Base-by-base conservation (phyloP, 2,797 vertebrate genomes). In the Todus mexicanus region DNA sequence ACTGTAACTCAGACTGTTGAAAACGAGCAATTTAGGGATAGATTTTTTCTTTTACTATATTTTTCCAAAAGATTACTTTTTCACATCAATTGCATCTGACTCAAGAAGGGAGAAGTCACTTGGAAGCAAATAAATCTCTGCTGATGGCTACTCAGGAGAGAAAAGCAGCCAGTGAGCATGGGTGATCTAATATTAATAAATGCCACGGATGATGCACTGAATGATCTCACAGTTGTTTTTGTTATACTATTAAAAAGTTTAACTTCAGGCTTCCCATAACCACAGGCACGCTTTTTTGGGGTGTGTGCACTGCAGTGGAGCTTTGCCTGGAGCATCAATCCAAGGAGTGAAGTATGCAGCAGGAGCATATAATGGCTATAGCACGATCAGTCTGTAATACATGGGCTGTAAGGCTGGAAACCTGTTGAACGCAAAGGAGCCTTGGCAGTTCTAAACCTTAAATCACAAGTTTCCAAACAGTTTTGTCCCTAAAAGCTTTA, bases 151-250 rank as follows among this genome's bases (percentile, higher is more conserved):
- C 91, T 93, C 78, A 84, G 86, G 78, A 89, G 60, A 42, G 72
- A 93, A 93, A 94, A 93, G 86, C 82, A 60, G 85, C 92, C 95
- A 96, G 51, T 66, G 56, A 95, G 75, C 80, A 76, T 16, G 84
- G 79, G 89, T 97, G 96, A 97, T 82, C 95, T 97, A 92, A 97
- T 79, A 69, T 91, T 87, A 90, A 91, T 94, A 94, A 90, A 94
- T 93, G 93, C 87, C 94, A 95, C 38, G 61, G 51, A 91, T 85
- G 81, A 93, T 94, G 93, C 92, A 76, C 64, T 95, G 84, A 96
- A 88, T 95, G 92, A 94, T 56, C 74, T 87, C 53, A 51, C 42
- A 6, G 51, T 69, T 95, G 85, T 92, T 96, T 95, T 96, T 93
- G 88, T 94, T 90, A 64, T 33, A 56, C 89, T 93, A 33, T 90